Percentiles rank a stretch among this genome's conserved stretches.
Conservation (phyloP, 1,140 invertebrate genomes). For the Drosophila erecta region DNA sequence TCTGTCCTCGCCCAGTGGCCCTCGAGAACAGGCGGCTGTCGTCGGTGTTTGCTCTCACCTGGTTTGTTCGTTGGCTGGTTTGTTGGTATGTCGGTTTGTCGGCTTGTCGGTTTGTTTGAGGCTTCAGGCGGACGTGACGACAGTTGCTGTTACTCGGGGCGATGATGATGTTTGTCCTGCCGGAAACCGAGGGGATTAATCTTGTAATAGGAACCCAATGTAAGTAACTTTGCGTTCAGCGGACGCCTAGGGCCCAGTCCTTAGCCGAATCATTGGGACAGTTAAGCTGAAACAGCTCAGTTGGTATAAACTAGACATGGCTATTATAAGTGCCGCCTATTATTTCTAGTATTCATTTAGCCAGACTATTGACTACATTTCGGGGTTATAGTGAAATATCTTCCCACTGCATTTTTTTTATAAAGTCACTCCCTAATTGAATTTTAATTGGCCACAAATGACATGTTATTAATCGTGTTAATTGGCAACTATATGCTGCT, state of each 20-base stretch:
- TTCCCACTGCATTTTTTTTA: no score
- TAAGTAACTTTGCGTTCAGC: conserved; percentile 15
- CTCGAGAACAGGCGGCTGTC: conserved; percentile 14
- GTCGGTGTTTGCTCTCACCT: conserved; percentile 28
- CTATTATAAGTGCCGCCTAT: no score
- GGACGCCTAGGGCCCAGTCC: conserved; percentile 1
- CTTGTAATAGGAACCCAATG: conserved; percentile 21
- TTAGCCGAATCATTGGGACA: background rate
- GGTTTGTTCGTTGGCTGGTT: conserved; percentile 16
- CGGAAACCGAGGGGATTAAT: conserved; percentile 31
- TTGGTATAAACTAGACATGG: no score
- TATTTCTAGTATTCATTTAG: no score
- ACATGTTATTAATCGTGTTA: background rate
- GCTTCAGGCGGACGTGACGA: conserved; percentile 18
- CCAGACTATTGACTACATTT: no score
- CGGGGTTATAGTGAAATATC: no score
- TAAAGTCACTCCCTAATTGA: background rate
- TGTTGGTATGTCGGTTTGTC: background rate
- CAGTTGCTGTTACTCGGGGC: conserved; percentile 7
- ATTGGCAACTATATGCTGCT: background rate
- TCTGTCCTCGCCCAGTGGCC: conserved; percentile 15
- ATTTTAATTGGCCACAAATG: background rate
- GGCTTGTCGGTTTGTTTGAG: background rate
- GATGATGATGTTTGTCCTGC: conserved; percentile 22
- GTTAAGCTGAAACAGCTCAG: background rate